Evolutionary conservation across 2,888 invertebrate genomes (phyloP).

Genomic region (Busseola fusca): DNA sequence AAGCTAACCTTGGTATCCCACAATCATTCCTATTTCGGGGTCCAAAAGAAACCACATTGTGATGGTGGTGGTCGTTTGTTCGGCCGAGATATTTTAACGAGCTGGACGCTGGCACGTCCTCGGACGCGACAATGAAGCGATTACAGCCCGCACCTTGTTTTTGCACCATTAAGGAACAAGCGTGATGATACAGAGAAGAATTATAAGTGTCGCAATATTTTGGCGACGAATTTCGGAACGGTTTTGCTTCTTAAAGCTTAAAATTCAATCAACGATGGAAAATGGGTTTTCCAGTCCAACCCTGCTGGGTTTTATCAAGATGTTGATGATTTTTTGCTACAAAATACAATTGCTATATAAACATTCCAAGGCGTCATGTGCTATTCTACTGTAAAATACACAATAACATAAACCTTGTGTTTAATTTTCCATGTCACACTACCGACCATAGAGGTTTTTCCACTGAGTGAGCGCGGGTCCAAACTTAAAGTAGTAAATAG

Average conservation of each 20-base stretch:
- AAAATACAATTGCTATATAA: not conserved
- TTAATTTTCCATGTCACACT: conserved; percentile 47
- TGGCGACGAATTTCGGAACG: not conserved
- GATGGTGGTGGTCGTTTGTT: conserved; percentile 34
- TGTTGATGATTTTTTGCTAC: not conserved
- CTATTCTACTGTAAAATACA: conserved; percentile 13
- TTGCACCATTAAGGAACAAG: conserved; percentile 50
- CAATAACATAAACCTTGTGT: conserved; percentile 35
- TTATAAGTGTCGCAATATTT: not conserved
- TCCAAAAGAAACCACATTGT: conserved; percentile 50
- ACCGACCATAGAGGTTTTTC: conserved; percentile 49
- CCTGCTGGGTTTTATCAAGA: not conserved
- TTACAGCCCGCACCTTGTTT: conserved; percentile 64
- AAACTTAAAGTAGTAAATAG: conserved; percentile 43
- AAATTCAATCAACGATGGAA: not conserved
- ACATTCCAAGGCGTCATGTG: not conserved
- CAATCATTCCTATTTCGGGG: conserved; percentile 43
- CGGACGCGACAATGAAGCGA: conserved; percentile 66
- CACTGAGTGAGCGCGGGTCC: conserved; percentile 40
- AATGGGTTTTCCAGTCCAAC: not conserved
- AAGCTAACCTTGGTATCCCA: conserved; percentile 20
- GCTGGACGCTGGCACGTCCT: conserved; percentile 25
- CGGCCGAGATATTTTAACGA: conserved; percentile 49
- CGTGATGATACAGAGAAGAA: conserved; percentile 34
- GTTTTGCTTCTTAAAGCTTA: not conserved